These are phyloP conservation scores for Anolis sagrei DNA, from an alignment of 2,113 vertebrate genomes.

Conservation along the genomic window DNA sequence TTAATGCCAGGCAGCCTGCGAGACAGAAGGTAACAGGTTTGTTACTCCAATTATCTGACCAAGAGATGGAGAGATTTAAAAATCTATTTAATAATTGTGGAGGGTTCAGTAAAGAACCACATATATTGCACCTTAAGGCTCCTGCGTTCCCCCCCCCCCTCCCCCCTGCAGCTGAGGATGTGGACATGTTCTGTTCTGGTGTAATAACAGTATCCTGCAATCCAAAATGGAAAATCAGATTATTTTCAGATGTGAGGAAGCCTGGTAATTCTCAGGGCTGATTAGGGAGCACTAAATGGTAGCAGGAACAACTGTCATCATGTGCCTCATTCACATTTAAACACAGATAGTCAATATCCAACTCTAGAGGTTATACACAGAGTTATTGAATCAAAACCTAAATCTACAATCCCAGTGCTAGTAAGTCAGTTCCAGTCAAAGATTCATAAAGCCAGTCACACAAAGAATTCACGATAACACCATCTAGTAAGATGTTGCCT, in stretches of 20 bases:
- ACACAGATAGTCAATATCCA: no score
- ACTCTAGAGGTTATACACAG: no score
- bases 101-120: not conserved
- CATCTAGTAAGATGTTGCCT: no score
- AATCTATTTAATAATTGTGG: not conserved
- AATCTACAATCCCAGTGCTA: no score
- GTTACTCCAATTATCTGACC: not conserved
- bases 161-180: not conserved
- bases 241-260: not conserved
- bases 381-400: no score
- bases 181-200: not conserved
- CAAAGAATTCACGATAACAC: no score
- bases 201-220: not conserved
- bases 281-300: not conserved
- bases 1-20: not conserved
- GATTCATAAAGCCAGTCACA: no score
- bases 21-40: not conserved
- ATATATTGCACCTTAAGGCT: no score
- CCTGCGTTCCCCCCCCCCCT: not conserved
- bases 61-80: not conserved
- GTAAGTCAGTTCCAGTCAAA: no score
- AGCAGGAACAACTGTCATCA: not conserved
- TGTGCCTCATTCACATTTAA: no score
- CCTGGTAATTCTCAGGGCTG: not conserved
- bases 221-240: not conserved